These are phyloP conservation scores for Drosophila bocqueti DNA, from an alignment of 1,140 invertebrate genomes.

Conservation along the genomic window DNA sequence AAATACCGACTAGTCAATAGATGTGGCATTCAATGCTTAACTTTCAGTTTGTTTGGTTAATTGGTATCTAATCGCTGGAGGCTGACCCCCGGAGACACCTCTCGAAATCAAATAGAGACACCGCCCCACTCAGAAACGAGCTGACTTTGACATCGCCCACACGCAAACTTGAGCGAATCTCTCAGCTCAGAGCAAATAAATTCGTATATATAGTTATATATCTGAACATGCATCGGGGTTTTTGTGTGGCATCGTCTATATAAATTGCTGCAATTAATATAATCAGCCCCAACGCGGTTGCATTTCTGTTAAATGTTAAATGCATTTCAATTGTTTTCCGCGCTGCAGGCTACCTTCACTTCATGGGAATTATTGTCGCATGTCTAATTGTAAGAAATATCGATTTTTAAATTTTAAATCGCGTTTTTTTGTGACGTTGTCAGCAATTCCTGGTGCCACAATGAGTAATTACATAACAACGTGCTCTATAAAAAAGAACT, in stretches of 20 bases:
- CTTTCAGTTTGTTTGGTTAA: slow-evolving; percentile 45
- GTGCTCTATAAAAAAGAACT: slow-evolving; percentile 1
- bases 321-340: slow-evolving; percentile 65
- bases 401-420: slow-evolving; percentile 73
- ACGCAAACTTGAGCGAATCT: slow-evolving; percentile 49
- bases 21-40: slow-evolving; percentile 25
- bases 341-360: slow-evolving; percentile 4
- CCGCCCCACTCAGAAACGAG: slow-evolving; percentile 10
- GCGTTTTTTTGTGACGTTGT: slow-evolving; percentile 13
- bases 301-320: slow-evolving; percentile 60
- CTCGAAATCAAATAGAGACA: slow-evolving; percentile 31
- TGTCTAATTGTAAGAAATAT: slow-evolving; percentile 64
- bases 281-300: slow-evolving; percentile 42
- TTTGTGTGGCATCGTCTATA: slow-evolving; percentile 23
- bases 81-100: slow-evolving; percentile 71
- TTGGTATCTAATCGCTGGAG: slow-evolving; percentile 63
- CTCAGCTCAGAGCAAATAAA: slow-evolving; percentile 14
- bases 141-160: slow-evolving; percentile 66
- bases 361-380: slow-evolving; percentile 23
- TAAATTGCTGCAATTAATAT: slow-evolving; percentile 75
- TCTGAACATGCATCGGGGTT: slow-evolving; percentile 21
- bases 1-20: slow-evolving; percentile 13
- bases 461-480: slow-evolving; percentile 35
- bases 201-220: slow-evolving; percentile 10
- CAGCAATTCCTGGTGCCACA: slow-evolving; percentile 22